Evolutionary conservation across 1,140 invertebrate genomes (phyloP).

Genomic region (Euglossa dilemma): DNA sequence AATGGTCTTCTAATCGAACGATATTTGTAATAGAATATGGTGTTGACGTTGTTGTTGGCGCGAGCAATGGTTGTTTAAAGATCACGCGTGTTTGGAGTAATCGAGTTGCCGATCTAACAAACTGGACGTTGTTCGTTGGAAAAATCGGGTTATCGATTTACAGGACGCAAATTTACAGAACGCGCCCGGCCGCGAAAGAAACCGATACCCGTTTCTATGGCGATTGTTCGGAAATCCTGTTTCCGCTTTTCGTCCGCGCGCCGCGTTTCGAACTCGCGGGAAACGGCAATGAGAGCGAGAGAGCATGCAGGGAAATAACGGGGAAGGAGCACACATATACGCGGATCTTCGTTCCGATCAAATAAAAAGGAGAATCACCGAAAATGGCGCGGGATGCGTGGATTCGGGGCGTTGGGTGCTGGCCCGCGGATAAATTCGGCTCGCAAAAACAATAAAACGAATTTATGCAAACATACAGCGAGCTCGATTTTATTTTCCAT

Average conservation of each 20-base stretch:
- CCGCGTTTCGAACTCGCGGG: background rate
- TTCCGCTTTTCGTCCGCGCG: background rate
- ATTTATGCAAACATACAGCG: slow-evolving; percentile 15
- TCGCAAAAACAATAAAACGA: slow-evolving; percentile 19
- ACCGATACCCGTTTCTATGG: slow-evolving; percentile 24
- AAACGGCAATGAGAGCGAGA: background rate
- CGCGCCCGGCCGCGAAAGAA: background rate
- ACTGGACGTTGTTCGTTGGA: slow-evolving; percentile 48
- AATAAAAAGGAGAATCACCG: background rate
- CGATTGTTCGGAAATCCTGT: slow-evolving; percentile 23
- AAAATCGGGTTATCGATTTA: slow-evolving; percentile 58
- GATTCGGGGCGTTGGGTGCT: background rate
- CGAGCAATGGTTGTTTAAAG: slow-evolving; percentile 35
- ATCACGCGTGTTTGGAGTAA: slow-evolving; percentile 40
- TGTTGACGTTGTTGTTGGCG: background rate
- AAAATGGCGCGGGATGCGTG: background rate
- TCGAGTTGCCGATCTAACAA: slow-evolving; percentile 46
- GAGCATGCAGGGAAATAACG: background rate
- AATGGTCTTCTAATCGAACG: no score
- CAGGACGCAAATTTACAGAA: slow-evolving; percentile 38
- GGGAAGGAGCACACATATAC: background rate
- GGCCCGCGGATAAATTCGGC: background rate
- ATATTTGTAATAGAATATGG: no score
- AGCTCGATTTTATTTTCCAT: slow-evolving; percentile 18
- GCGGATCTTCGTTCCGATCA: background rate